These are phyloP conservation scores for Emmelina monodactyla DNA, from an alignment of 2,888 invertebrate genomes.

Conservation along the genomic window DNA sequence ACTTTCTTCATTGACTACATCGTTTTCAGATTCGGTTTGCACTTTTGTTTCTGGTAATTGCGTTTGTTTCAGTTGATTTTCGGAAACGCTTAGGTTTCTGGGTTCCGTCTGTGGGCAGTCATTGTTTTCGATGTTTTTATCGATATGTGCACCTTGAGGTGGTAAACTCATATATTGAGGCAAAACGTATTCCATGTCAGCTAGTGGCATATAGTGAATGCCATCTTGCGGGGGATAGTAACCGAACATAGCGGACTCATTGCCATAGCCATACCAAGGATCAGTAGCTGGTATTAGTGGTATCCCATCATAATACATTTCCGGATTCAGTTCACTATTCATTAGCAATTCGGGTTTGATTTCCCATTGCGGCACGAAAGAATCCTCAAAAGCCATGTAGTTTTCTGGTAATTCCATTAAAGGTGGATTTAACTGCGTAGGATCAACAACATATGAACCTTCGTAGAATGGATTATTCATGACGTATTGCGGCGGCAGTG, in stretches of 20 bases:
- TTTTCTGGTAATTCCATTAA: slow-evolving; percentile 55
- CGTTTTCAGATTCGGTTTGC: slow-evolving; percentile 22
- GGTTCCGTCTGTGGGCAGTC: neutral
- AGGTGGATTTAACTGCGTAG: slow-evolving; percentile 33
- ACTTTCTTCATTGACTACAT: slow-evolving; percentile 30
- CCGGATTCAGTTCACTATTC: slow-evolving; percentile 33
- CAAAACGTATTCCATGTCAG: slow-evolving; percentile 51
- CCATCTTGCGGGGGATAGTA: slow-evolving; percentile 42
- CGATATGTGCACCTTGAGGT: slow-evolving; percentile 22
- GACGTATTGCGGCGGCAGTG: slow-evolving; percentile 44
- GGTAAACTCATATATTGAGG: slow-evolving; percentile 55
- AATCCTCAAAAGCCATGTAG: slow-evolving; percentile 61
- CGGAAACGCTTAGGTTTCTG: slow-evolving; percentile 3
- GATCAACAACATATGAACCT: slow-evolving; percentile 42
- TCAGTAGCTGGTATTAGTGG: slow-evolving; percentile 50
- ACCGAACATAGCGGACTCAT: slow-evolving; percentile 37
- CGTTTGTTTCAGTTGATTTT: slow-evolving; percentile 4
- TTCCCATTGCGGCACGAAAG: slow-evolving; percentile 54
- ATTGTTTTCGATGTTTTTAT: neutral
- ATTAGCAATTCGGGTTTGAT: slow-evolving; percentile 42
- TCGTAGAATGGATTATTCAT: slow-evolving; percentile 62
- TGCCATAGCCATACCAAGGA: slow-evolving; percentile 50
- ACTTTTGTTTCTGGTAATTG: slow-evolving; percentile 9
- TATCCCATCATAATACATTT: slow-evolving; percentile 43
- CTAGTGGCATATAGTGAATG: slow-evolving; percentile 48